These are phyloP conservation scores for Xerus inauris DNA, from an alignment of 2,113 vertebrate genomes.

Conservation along the genomic window DNA sequence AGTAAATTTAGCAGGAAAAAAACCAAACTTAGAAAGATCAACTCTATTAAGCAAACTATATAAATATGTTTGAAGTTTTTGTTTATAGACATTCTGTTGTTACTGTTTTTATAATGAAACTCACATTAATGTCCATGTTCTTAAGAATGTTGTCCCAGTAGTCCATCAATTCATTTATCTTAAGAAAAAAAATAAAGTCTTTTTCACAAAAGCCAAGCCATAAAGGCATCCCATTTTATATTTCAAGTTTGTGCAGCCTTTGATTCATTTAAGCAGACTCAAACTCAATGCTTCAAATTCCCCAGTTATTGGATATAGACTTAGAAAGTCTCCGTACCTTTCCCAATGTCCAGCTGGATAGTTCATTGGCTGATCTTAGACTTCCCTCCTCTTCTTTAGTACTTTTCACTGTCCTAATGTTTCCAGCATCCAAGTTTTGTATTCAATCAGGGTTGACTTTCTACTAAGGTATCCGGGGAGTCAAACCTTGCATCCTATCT, in stretches of 20 bases:
- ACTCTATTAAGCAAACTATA: not conserved
- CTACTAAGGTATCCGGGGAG: not conserved
- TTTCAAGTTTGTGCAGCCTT: not conserved
- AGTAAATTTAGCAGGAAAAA: not conserved
- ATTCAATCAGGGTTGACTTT: not conserved
- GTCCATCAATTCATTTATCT: not conserved
- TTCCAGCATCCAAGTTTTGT: not conserved
- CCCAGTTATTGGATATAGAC: not conserved
- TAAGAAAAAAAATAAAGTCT: not conserved
- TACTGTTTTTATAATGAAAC: constrained; percentile 1
- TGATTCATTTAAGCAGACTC: not conserved
- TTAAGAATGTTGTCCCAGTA: not conserved
- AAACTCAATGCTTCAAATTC: not conserved
- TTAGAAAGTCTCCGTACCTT: not conserved
- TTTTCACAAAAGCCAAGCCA: not conserved
- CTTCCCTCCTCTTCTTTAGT: not conserved
- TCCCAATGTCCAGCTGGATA: not conserved
- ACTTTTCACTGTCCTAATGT: not conserved
- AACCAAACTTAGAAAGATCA: not conserved
- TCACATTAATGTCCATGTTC: not conserved
- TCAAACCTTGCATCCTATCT: not conserved
- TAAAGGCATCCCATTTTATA: not conserved
- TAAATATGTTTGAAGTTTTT: not conserved
- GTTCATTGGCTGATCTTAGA: not conserved
- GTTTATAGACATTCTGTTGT: not conserved